Conservation (phyloP, 2,113 vertebrate species). For the Phyllostomus hastatus region DNA sequence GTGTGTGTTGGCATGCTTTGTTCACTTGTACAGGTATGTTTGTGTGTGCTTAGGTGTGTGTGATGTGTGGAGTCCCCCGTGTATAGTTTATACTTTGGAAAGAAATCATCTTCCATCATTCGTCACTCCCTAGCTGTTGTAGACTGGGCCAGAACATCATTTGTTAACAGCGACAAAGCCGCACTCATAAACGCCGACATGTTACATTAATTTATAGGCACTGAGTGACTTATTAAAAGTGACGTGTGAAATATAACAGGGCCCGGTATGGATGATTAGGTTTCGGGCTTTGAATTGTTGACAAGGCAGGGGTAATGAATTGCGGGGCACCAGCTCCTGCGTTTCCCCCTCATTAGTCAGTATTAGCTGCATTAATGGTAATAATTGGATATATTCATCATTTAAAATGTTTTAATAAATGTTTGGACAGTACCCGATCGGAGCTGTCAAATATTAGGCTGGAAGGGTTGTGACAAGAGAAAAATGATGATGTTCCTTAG, state of each 20-base stretch:
- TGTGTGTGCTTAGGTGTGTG: not conserved
- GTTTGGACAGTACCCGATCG: conserved; percentile 89
- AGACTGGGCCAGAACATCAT: conserved; percentile 85
- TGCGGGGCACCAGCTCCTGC: conserved; percentile 82
- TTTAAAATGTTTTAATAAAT: conserved; percentile 93
- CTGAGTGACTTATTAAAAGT: conserved; percentile 93
- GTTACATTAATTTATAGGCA: conserved; percentile 92
- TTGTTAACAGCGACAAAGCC: conserved; percentile 88
- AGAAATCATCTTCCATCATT: conserved; percentile 84
- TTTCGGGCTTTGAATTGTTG: conserved; percentile 90
- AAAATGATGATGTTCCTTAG: conserved; percentile 79
- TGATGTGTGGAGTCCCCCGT: conserved; percentile 58
- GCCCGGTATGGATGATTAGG: conserved; percentile 89
- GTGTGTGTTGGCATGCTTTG: not conserved
- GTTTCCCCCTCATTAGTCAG: conserved; percentile 91
- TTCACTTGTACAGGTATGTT: not conserved
- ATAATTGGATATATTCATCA: conserved; percentile 93
- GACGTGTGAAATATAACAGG: conserved; percentile 90
- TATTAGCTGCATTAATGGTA: conserved; percentile 92
- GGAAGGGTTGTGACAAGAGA: conserved; percentile 83
- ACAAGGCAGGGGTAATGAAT: conserved; percentile 91
- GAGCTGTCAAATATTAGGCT: conserved; percentile 85
- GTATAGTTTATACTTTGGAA: conserved; percentile 80
- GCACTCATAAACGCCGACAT: conserved; percentile 87
- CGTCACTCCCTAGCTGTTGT: conserved; percentile 82